These are phyloP conservation scores for Ophiothrix spiculata DNA, from an alignment of 35 echinoderm and acorn worm genomes.

Conservation along the genomic window DNA sequence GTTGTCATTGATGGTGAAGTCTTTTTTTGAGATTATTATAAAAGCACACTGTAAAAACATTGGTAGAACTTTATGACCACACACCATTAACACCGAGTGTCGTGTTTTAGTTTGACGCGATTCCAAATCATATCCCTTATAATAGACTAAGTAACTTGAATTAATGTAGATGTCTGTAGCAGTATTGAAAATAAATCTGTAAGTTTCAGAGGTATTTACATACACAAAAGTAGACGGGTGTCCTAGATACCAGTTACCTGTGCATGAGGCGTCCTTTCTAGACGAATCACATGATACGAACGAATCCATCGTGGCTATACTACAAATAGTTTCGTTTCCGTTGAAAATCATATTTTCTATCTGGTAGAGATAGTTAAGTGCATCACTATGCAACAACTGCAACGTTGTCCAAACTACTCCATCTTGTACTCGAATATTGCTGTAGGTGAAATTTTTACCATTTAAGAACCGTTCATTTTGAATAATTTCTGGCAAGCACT, in stretches of 20 bases:
- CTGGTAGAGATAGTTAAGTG: no score
- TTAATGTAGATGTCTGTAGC: not conserved
- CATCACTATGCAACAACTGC: no score
- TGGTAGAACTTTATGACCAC: not conserved
- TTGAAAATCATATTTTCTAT: no score
- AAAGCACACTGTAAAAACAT: not conserved
- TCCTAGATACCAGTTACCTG: not conserved
- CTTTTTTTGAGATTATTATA: not conserved
- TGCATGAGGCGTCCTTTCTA: not conserved
- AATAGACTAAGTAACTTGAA: not conserved
- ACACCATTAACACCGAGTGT: not conserved
- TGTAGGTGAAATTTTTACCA: no score
- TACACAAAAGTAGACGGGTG: not conserved
- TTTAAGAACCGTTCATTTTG: no score
- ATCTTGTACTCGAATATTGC: no score
- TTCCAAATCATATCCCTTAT: not conserved
- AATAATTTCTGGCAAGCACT: no score
- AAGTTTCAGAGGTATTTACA: not conserved
- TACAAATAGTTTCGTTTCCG: not conserved
- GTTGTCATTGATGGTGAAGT: not conserved
- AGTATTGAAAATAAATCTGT: not conserved
- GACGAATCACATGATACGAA: not conserved
- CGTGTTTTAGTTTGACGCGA: not conserved
- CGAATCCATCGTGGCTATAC: not conserved
- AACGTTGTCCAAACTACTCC: no score